These are phyloP conservation scores for Drosophila mayri DNA, from an alignment of 1,140 invertebrate species.

Conservation along the genomic window DNA sequence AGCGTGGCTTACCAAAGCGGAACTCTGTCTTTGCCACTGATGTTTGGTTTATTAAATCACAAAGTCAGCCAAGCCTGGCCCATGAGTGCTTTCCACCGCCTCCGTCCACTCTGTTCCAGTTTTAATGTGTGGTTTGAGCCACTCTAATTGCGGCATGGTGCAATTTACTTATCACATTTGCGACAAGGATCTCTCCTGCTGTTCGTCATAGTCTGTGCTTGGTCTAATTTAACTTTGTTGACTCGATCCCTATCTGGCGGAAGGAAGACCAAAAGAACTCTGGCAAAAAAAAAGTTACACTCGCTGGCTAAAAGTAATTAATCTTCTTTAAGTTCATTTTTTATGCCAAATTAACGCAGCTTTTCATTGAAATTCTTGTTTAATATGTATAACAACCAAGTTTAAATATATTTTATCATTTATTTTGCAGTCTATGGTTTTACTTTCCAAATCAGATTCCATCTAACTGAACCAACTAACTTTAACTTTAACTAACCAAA, in stretches of 20 bases:
- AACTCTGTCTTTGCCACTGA: constrained; percentile 22
- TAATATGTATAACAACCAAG: neutral
- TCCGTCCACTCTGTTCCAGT: neutral
- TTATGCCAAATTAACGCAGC: neutral
- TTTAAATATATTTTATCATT: neutral
- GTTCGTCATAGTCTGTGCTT: constrained; percentile 14
- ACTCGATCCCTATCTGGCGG: constrained; percentile 8
- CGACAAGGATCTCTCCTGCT: neutral
- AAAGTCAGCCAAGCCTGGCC: constrained; percentile 31
- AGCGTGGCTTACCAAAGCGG: constrained; percentile 41
- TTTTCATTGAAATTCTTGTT: neutral
- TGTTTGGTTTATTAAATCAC: constrained; percentile 30
- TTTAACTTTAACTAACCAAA: no score
- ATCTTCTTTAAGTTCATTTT: neutral
- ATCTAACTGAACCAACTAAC: no score
- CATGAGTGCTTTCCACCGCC: constrained; percentile 4
- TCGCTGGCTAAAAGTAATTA: constrained; percentile 8
- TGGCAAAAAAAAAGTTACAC: neutral
- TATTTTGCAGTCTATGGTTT: neutral
- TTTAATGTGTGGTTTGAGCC: neutral
- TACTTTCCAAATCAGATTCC: no score
- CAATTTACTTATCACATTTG: constrained; percentile 32
- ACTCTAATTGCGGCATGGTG: constrained; percentile 22
- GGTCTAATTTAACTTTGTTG: constrained; percentile 17
- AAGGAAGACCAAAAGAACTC: constrained; percentile 6